These are phyloP conservation scores for Tetramorium bicarinatum DNA, from an alignment of 2,888 invertebrate species.

Conservation along the genomic window DNA sequence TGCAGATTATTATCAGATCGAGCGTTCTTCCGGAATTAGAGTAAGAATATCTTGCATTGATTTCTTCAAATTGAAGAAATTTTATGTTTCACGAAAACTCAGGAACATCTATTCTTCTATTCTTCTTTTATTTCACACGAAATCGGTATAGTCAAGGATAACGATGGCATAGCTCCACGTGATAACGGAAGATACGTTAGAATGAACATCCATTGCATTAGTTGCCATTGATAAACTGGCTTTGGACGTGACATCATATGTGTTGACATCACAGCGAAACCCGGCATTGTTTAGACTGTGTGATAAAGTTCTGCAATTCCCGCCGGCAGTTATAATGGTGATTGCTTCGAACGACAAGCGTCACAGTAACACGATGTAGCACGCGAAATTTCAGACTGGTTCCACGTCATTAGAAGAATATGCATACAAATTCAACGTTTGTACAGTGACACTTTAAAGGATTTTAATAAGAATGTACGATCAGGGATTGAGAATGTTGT, in stretches of 20 bases:
- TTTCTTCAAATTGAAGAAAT: neutral
- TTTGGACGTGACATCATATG: slow-evolving; percentile 62
- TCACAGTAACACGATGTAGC: slow-evolving; percentile 34
- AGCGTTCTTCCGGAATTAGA: neutral
- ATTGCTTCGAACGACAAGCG: slow-evolving; percentile 50
- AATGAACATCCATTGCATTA: slow-evolving; percentile 48
- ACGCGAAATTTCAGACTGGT: slow-evolving; percentile 23
- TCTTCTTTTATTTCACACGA: slow-evolving; percentile 20
- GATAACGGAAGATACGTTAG: slow-evolving; percentile 42
- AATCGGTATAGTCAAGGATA: neutral
- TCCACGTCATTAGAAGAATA: neutral
- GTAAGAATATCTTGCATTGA: neutral
- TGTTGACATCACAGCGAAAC: slow-evolving; percentile 50
- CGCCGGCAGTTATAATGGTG: slow-evolving; percentile 58
- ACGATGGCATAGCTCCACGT: slow-evolving; percentile 26
- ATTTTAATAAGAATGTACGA: neutral
- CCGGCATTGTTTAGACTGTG: slow-evolving; percentile 61
- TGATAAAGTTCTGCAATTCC: slow-evolving; percentile 65
- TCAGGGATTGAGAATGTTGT: neutral
- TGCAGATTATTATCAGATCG: neutral
- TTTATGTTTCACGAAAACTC: neutral
- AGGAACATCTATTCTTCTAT: slow-evolving; percentile 17
- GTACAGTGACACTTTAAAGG: neutral
- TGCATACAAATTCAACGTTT: neutral
- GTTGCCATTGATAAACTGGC: slow-evolving; percentile 62